Evolutionary conservation across 1,140 invertebrate species (phyloP), one percentile per base, ranked within the genome.

Genomic region (Mactra quadrangularis): DNA sequence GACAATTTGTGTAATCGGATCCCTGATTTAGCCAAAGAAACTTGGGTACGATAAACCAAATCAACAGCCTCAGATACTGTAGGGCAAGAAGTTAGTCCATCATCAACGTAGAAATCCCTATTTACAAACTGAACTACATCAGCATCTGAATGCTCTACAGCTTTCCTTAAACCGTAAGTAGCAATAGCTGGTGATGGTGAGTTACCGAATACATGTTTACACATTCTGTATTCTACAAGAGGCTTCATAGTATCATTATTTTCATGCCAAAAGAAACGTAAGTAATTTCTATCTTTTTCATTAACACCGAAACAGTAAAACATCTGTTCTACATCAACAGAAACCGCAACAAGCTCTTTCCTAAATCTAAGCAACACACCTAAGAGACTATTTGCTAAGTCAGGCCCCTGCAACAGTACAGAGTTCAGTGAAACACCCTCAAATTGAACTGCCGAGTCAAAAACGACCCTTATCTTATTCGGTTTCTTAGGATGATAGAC

Each of bases 341-440:
- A 53, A 22, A 78, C 50, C n/a, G 75, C 75, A 50, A 66, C 47
- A 31, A 53, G 25, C 19, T 78, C 60, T 17, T 27, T 3, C 31
- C 75, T 64, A 35, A 78, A 78, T 38, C 59, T 64, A 64, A 78
- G 60, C 27, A 64, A 38, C 15, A 66, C 60, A 31, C 75, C 59
- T 7, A 66, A 31, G 9, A 78, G 60, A 25, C 60, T 78, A 53
- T 78, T 78, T 72, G 94, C 93, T 0, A 94, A 50, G 68, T 90
- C 90, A 27, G 94, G 92, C 3, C 90, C 90, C 4, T 66, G 25
- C 7, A 86, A 50, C 17, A 91, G 53, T 0, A 79, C 75, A n/a
- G 85, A 70, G 64, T 91, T 84, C 19, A 86, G 9, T 50, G 59
- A 66, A 22, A 66, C 53, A 15, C 70, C 70, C 17, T 81, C 45